phyloP scores from a whole-genome alignment of 2,113 vertebrate genomes.

The Halichoeres trimaculatus region DNA sequence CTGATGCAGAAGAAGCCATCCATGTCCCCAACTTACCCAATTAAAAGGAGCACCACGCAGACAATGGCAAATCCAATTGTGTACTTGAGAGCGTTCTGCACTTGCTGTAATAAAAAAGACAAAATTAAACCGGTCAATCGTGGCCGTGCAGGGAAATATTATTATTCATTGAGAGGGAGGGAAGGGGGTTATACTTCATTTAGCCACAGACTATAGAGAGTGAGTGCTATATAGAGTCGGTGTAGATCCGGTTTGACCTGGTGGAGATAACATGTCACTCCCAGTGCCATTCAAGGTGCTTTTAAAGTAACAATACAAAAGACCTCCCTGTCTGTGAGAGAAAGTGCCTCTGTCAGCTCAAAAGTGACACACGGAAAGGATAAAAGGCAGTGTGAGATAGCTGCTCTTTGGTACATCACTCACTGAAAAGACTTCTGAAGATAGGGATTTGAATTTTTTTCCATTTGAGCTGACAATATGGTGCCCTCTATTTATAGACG shows the following conservation, averaged over 20 bases:
- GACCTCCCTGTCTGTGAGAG: constrained; percentile 55
- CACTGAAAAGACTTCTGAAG: constrained; percentile 28
- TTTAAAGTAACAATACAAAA: constrained; percentile 75
- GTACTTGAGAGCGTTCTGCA: constrained; percentile 94
- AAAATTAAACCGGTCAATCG: constrained; percentile 64
- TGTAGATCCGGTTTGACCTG: constrained; percentile 58
- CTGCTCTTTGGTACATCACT: constrained; percentile 33
- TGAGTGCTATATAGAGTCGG: constrained; percentile 48
- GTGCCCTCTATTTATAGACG: background rate
- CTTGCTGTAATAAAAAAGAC: constrained; percentile 86
- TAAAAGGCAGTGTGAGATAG: constrained; percentile 41
- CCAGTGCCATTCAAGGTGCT: constrained; percentile 63
- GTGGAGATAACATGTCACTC: constrained; percentile 63
- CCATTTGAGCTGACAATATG: constrained; percentile 7
- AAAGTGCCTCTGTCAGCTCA: constrained; percentile 76
- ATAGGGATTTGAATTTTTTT: constrained; percentile 3
- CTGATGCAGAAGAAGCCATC: constrained; percentile 44
- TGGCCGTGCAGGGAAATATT: constrained; percentile 56
- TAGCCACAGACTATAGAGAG: constrained; percentile 47
- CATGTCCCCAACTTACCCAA: constrained; percentile 90
- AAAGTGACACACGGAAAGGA: constrained; percentile 68
- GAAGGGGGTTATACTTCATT: constrained; percentile 51
- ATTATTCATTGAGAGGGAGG: constrained; percentile 53
- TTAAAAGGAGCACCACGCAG: constrained; percentile 91
- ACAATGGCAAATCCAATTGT: constrained; percentile 91